A percentile compares a stretch with the other conserved stretches of the same genome.
phyloP scores from a whole-genome alignment of 2,888 invertebrate species.

The Eristalis pertinax region DNA sequence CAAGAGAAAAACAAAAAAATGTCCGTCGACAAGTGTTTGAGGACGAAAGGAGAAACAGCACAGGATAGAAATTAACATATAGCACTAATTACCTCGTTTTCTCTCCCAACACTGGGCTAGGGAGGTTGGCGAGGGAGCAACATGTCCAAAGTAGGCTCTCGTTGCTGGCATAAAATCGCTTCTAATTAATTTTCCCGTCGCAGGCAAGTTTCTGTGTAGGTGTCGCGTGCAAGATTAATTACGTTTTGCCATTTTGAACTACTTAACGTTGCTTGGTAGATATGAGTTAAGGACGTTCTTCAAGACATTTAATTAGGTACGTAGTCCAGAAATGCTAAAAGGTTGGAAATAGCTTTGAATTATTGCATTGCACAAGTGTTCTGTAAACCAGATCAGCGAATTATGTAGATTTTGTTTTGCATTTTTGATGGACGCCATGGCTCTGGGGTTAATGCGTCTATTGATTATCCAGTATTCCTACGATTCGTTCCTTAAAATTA shows the following conservation, averaged over 20 bases:
- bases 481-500: no score
- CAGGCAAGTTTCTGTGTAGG: slow-evolving; percentile 34
- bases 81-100: slow-evolving; percentile 61
- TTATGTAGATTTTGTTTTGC: background rate
- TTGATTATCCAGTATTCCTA: no score
- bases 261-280: background rate
- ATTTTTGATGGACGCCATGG: background rate
- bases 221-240: slow-evolving; percentile 50
- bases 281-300: background rate
- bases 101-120: background rate
- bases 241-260: slow-evolving; percentile 28
- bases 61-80: slow-evolving; percentile 54
- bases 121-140: background rate
- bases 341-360: background rate
- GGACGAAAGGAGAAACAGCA: background rate
- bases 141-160: slow-evolving; percentile 47
- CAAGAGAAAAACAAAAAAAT: background rate
- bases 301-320: background rate
- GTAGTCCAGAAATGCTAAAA: background rate
- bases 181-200: slow-evolving; percentile 56
- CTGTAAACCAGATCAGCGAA: background rate
- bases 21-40: background rate
- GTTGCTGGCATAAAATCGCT: slow-evolving; percentile 46
- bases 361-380: background rate
- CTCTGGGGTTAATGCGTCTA: no score